Conservation (phyloP, 2,797 vertebrate species). For the Crypturellus tataupa region DNA sequence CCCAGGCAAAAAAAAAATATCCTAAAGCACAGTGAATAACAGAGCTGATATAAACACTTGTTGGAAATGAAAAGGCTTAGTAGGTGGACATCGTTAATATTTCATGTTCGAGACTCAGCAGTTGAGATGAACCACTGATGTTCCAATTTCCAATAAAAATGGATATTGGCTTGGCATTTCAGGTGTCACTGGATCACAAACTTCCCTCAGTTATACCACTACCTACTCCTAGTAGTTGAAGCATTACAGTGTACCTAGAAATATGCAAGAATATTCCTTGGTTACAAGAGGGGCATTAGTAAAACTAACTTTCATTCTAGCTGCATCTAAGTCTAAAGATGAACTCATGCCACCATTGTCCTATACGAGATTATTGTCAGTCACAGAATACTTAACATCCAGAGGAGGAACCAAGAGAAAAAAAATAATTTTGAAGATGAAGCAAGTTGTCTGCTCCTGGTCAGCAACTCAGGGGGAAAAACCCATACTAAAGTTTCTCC, state of each 20-base stretch:
- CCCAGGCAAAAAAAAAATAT: neutral
- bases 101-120: neutral
- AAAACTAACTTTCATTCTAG: slow-evolving; percentile 13
- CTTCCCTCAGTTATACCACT: neutral
- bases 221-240: neutral
- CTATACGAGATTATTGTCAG: neutral
- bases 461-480: neutral
- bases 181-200: neutral
- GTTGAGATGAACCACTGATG: neutral
- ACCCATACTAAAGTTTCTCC: neutral
- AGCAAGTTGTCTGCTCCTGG: neutral
- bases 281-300: neutral
- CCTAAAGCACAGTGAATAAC: neutral
- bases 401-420: neutral
- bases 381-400: neutral
- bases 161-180: neutral
- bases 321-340: neutral
- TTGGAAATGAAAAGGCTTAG: neutral
- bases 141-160: neutral
- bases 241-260: neutral
- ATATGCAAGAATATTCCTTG: neutral
- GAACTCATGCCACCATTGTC: neutral
- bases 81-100: neutral
- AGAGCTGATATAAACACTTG: neutral
- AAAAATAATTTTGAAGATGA: neutral